Percentiles rank a stretch among this genome's conserved stretches.
These are phyloP conservation scores for Ceyx melanurus DNA, from an alignment of 2,113 vertebrate genomes.

Conservation along the genomic window DNA sequence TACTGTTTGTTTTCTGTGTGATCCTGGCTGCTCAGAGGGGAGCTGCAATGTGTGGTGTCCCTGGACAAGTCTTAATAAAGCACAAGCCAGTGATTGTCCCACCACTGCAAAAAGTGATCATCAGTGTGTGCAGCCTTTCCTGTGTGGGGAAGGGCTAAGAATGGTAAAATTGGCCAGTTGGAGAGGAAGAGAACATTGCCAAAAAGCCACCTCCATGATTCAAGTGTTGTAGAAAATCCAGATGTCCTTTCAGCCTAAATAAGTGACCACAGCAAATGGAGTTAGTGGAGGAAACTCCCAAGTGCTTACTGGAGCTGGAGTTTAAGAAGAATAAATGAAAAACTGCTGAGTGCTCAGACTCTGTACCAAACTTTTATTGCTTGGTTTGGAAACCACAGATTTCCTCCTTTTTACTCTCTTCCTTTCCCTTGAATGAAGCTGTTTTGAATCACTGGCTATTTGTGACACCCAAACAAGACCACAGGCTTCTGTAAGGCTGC, in stretches of 20 bases:
- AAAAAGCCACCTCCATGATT: conserved; percentile 22
- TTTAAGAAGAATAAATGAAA: conserved; percentile 48
- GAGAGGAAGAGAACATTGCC: conserved; percentile 24
- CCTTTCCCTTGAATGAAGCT: conserved; percentile 15
- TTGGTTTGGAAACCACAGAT: conserved; percentile 58
- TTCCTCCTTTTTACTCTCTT: conserved; percentile 42
- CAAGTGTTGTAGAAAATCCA: conserved; percentile 44
- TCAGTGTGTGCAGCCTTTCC: neutral
- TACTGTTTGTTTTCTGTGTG: neutral
- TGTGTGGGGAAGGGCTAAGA: neutral
- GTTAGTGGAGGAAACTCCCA: conserved; percentile 1
- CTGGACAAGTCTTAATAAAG: neutral
- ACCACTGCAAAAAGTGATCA: neutral
- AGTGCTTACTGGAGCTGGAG: neutral
- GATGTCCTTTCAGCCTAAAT: conserved; percentile 37
- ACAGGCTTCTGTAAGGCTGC: conserved; percentile 60
- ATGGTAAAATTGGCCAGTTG: neutral
- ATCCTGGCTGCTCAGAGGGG: neutral
- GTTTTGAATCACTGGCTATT: conserved; percentile 48
- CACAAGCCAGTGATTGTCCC: neutral
- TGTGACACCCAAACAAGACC: conserved; percentile 52
- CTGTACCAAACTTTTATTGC: conserved; percentile 49
- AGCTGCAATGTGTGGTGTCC: neutral
- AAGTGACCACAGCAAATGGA: conserved; percentile 46
- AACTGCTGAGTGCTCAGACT: conserved; percentile 57